Evolutionary conservation across 1,140 invertebrate species (phyloP).

Genomic region (Drosophila watanabei): DNA sequence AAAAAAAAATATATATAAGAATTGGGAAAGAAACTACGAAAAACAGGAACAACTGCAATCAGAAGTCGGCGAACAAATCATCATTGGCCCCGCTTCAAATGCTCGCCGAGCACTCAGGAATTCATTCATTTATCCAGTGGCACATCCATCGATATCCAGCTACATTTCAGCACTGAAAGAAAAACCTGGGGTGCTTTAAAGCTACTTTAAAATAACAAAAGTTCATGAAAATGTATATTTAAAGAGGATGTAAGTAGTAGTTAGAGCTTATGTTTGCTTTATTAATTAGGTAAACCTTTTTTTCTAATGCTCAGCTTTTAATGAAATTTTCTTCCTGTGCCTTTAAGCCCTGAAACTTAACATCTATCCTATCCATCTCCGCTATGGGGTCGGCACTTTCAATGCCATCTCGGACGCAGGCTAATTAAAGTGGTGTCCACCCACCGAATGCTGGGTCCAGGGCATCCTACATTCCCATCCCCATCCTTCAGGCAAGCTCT

Average conservation of each 20-base stretch:
- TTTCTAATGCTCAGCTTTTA: not conserved
- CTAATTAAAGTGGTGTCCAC: slow-evolving; percentile 83
- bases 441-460: slow-evolving; percentile 56
- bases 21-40: slow-evolving; percentile 8
- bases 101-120: slow-evolving; percentile 59
- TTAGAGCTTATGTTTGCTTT: not conserved
- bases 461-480: not conserved
- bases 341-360: not conserved
- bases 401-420: slow-evolving; percentile 67
- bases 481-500: too few relatives aligned
- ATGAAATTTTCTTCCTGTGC: not conserved
- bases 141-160: slow-evolving; percentile 55
- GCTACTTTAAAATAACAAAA: too few relatives aligned
- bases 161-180: slow-evolving; percentile 7
- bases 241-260: too few relatives aligned
- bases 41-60: slow-evolving; percentile 43
- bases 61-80: slow-evolving; percentile 54
- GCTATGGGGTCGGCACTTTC: slow-evolving; percentile 57
- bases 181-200: not conserved
- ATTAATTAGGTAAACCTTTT: not conserved
- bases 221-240: not conserved
- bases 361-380: slow-evolving; percentile 45
- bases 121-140: slow-evolving; percentile 55
- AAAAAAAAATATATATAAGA: not conserved
- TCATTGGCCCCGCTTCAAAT: slow-evolving; percentile 72